Evolutionary conservation across 2,113 vertebrate genomes (phyloP).

Genomic region (Malaclemys terrapin): DNA sequence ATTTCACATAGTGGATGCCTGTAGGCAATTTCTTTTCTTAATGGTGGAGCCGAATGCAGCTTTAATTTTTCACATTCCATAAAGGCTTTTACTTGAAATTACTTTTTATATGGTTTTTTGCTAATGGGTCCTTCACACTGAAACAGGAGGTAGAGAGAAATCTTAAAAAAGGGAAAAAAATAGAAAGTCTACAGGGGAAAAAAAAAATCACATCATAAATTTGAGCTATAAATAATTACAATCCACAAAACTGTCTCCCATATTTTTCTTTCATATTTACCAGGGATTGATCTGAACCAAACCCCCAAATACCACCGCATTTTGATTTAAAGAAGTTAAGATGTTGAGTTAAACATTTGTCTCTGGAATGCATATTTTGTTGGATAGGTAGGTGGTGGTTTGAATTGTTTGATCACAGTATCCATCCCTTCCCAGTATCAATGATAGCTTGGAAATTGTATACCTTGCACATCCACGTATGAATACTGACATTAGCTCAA

Average conservation of each 20-base stretch:
- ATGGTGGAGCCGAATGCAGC: constrained; percentile 52
- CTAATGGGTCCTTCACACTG: constrained; percentile 63
- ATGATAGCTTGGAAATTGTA: background rate
- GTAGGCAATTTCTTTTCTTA: constrained; percentile 76
- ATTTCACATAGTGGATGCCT: constrained; percentile 73
- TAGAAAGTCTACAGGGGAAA: constrained; percentile 20
- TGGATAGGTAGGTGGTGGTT: background rate
- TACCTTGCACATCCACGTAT: background rate
- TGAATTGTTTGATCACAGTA: background rate
- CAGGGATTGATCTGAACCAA: background rate
- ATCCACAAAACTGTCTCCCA: constrained; percentile 42
- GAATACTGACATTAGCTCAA: background rate
- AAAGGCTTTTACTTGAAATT: constrained; percentile 67
- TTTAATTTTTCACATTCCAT: constrained; percentile 79
- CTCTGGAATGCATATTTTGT: constrained; percentile 17
- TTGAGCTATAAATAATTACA: constrained; percentile 31
- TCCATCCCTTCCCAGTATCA: background rate
- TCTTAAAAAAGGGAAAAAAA: constrained; percentile 24
- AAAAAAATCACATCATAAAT: constrained; percentile 44
- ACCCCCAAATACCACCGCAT: background rate
- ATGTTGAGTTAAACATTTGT: background rate
- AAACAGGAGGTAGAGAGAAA: constrained; percentile 44
- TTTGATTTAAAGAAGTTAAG: constrained; percentile 44
- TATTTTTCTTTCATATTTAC: constrained; percentile 56
- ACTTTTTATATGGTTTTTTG: constrained; percentile 68